Percentiles rank a stretch among this genome's conserved stretches.
phyloP scores from a whole-genome alignment of 2,888 invertebrate species.

The Caenorhabditis sulstoni region DNA sequence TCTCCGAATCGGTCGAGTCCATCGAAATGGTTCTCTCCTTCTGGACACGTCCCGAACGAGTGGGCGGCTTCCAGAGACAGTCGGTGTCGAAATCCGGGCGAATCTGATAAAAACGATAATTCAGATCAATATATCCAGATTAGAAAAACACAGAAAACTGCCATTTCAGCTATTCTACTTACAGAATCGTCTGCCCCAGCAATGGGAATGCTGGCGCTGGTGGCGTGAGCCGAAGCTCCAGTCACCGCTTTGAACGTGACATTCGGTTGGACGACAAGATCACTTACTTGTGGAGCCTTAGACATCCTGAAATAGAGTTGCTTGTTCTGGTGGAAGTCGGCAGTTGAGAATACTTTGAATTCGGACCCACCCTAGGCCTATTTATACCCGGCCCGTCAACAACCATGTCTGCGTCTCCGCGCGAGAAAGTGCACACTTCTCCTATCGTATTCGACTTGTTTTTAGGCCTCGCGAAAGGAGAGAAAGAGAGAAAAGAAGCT shows the following conservation, averaged over 20 bases:
- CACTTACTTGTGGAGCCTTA: conserved; percentile 72
- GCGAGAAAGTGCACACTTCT: conserved; percentile 27
- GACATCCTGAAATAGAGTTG: conserved; percentile 69
- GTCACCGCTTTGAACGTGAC: conserved; percentile 66
- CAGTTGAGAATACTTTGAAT: conserved; percentile 40
- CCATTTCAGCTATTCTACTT: conserved; percentile 15
- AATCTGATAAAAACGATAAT: conserved; percentile 52
- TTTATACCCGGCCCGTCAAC: conserved; percentile 54
- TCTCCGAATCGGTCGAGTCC: conserved; percentile 67
- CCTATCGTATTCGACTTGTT: conserved; percentile 57
- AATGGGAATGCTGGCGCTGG: conserved; percentile 50
- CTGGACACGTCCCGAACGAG: conserved; percentile 36
- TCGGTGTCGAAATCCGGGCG: conserved; percentile 72
- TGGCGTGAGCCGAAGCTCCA: conserved; percentile 46
- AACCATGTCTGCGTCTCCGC: conserved; percentile 39
- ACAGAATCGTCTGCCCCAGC: conserved; percentile 52
- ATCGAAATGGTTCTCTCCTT: conserved; percentile 65
- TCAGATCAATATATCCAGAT: too few relatives aligned
- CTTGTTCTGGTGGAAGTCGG: conserved; percentile 37
- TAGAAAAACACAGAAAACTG: background rate
- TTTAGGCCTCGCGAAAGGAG: conserved; percentile 18
- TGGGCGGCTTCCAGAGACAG: conserved; percentile 69
- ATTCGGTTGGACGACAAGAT: conserved; percentile 66
- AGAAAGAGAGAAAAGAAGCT: conserved; percentile 45
- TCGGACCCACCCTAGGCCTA: conserved; percentile 33